Percentiles rank a stretch among this genome's conserved stretches.
Conservation (phyloP, 2,888 invertebrate genomes). For the Coremacera marginata region DNA sequence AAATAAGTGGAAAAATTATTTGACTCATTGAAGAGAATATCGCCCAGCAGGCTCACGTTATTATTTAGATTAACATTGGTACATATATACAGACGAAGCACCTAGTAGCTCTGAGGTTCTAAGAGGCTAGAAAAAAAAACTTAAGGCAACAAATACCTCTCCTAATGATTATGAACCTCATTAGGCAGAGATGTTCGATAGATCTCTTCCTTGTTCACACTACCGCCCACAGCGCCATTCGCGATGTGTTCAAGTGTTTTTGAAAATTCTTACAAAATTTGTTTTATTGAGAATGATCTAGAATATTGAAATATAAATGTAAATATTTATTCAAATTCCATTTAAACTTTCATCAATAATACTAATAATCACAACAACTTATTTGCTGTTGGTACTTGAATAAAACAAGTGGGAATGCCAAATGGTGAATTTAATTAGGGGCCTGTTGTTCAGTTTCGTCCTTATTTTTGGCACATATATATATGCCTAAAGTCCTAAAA, state of each 20-base stretch:
- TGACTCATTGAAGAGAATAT: constrained; percentile 7
- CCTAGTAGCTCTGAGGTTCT: no score
- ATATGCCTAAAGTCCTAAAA: no score
- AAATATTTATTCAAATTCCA: constrained; percentile 27
- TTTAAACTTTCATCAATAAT: constrained; percentile 13
- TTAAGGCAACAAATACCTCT: not conserved
- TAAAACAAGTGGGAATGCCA: no score
- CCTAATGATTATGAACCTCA: constrained; percentile 23
- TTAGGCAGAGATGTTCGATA: constrained; percentile 4
- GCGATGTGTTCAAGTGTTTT: not conserved
- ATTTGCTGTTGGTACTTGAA: no score
- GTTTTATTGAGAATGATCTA: not conserved
- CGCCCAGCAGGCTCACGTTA: not conserved
- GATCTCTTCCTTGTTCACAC: not conserved
- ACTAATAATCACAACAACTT: not conserved
- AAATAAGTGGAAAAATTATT: constrained; percentile 9
- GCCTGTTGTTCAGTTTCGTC: no score
- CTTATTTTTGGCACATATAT: no score
- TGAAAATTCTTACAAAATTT: constrained; percentile 9
- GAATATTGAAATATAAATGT: constrained; percentile 30
- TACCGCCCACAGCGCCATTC: constrained; percentile 16
- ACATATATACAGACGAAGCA: no score
- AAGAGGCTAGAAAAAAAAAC: no score
- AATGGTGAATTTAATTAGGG: no score
- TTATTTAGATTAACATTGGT: no score